Evolutionary conservation across 2,888 invertebrate genomes (phyloP).

Genomic region (Criorhina ranunculi): DNA sequence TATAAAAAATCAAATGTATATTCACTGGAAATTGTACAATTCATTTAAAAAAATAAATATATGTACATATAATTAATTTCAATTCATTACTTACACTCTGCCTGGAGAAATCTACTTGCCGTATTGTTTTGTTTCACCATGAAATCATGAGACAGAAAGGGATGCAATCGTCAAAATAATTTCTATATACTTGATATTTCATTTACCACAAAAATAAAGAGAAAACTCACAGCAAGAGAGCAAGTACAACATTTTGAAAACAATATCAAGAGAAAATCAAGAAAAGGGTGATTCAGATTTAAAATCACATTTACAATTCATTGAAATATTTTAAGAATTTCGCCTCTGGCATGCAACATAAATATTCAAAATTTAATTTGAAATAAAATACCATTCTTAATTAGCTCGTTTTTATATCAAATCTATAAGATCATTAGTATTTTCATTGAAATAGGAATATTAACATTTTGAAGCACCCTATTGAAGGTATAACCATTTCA

Average conservation of each 20-base stretch:
- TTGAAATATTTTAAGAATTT: too few relatives aligned
- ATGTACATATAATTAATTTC: constrained; percentile 10
- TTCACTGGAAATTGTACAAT: neutral
- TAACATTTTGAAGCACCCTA: constrained; percentile 55
- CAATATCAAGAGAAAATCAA: constrained; percentile 56
- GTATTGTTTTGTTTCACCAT: constrained; percentile 52
- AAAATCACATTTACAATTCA: neutral
- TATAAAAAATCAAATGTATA: neutral
- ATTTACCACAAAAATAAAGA: constrained; percentile 25
- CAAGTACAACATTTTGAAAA: constrained; percentile 14
- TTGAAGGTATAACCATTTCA: constrained; percentile 58
- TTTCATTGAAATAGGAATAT: neutral
- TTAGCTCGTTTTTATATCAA: too few relatives aligned
- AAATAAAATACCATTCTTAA: too few relatives aligned
- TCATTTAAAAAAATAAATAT: neutral
- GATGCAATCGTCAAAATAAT: constrained; percentile 53
- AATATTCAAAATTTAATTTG: neutral
- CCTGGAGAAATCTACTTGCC: constrained; percentile 72
- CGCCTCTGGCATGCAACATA: too few relatives aligned
- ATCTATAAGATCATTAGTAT: neutral
- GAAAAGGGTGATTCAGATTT: constrained; percentile 38
- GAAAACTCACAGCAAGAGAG: constrained; percentile 10
- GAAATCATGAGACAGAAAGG: constrained; percentile 4
- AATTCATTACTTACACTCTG: constrained; percentile 29
- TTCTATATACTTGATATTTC: constrained; percentile 52